Base-by-base conservation (phyloP, 2,888 invertebrate species). In the Pollenia amentaria region DNA sequence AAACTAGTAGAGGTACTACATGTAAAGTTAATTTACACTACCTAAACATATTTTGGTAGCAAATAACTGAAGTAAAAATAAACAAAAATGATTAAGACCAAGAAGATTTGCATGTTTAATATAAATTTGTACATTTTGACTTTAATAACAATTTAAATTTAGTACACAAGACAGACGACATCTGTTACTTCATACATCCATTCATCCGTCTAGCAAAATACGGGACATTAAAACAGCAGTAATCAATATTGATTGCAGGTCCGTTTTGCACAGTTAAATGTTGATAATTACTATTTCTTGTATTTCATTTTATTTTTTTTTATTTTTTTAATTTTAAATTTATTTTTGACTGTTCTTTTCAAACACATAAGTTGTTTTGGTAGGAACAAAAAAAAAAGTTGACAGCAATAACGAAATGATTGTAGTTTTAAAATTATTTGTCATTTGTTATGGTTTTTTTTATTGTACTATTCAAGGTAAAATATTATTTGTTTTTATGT, bases 101-200 rank as follows among this genome's bases (percentile, higher is more conserved):
- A 29, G 29, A 29, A 72, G 60, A 73, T 85, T 81, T 85, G 65
- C 76, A 85, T 81, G 72, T 44, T 72, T 51, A 51, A n/a, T 65
- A 29, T 60, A 51, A 42, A 76, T 72, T 72, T 62, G n/a, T 70
- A 65, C 57, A 55, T 38, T 21, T 75, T 57, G 38, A 57, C 48
- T 48, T 44, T 16, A 72, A 57, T 18, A 44, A 64, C 16, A 46
- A 46, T 69, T 62, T 57, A 55, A 38, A 29, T 72, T 21, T 16
- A 42, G 55, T n/a, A 11, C 9, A 83, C 18, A 29, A 57, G 29
- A 48, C 18, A 67, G 11, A 67, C 57, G 73, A 75, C 79, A 83
- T 79, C 57, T 86, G 77, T 62, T 81, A 44, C 40, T 46, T 9
- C 10, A 21, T 51, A 18, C 18, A 42, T 62, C 51, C 18, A 40